Percentiles rank a stretch among this genome's conserved stretches.
Evolutionary conservation across 1,140 invertebrate genomes (phyloP).

Genomic region (Portunus trituberculatus): DNA sequence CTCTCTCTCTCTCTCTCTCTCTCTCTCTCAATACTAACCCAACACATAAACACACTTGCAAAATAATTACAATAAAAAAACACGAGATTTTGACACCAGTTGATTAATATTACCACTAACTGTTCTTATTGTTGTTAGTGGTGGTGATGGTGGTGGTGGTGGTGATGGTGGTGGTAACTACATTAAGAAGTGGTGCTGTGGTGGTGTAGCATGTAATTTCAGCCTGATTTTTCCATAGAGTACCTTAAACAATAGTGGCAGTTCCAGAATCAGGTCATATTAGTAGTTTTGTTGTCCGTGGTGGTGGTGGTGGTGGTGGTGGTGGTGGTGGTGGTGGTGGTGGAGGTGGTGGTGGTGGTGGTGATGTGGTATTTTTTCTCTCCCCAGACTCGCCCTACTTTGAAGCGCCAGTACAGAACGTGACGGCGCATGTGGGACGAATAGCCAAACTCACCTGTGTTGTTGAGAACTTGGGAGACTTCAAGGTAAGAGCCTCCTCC

Average conservation of each 20-base stretch:
- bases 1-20: no score
- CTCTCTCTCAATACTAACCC: no score
- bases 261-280: no score
- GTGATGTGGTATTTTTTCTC: not conserved
- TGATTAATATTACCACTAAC: no score
- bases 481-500: not conserved
- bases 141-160: not conserved
- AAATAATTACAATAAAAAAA: no score
- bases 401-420: slow-evolving; percentile 38
- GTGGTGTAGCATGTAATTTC: no score
- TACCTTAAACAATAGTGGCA: no score
- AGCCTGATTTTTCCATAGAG: no score
- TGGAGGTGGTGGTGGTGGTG: not conserved
- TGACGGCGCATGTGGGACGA: slow-evolving; percentile 27
- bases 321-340: not conserved
- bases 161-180: not conserved
- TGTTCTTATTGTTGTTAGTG: not conserved
- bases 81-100: no score
- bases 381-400: slow-evolving; percentile 35
- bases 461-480: slow-evolving; percentile 39
- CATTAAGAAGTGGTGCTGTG: not conserved
- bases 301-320: not conserved
- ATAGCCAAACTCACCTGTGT: slow-evolving; percentile 37
- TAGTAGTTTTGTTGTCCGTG: no score
- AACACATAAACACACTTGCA: no score